These are phyloP conservation scores for Dicentrarchus labrax DNA, from an alignment of 2,113 vertebrate genomes.

Conservation along the genomic window DNA sequence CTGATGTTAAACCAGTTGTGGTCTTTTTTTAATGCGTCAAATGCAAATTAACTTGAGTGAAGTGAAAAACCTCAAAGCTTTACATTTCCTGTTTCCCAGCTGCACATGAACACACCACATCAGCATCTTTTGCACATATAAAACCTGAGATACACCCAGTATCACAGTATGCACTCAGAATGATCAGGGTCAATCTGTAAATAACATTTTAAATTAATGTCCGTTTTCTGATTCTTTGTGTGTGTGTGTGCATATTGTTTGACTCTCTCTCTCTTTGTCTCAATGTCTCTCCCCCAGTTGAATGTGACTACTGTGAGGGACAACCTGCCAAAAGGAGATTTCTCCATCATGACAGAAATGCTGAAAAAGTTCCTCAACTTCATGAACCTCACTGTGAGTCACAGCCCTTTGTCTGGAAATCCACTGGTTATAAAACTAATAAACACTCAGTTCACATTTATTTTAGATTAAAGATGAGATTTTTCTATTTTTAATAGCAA, in stretches of 20 bases:
- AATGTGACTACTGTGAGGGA: constrained; percentile 98
- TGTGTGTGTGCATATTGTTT: neutral
- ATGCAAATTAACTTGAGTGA: too few species aligned
- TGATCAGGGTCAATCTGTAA: neutral
- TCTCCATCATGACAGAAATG: constrained; percentile 99
- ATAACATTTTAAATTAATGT: neutral
- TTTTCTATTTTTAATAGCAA: too few species aligned
- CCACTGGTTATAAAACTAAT: too few species aligned
- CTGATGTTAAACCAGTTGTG: too few species aligned
- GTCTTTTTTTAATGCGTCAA: too few species aligned
- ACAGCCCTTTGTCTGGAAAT: neutral
- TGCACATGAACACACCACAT: neutral
- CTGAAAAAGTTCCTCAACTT: constrained; percentile 99
- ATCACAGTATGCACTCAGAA: neutral
- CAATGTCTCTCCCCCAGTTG: constrained; percentile 81
- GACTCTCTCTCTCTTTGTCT: neutral
- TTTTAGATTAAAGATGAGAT: too few species aligned
- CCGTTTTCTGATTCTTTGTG: neutral
- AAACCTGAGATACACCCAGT: too few species aligned
- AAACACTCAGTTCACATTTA: too few species aligned
- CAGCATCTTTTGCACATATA: too few species aligned
- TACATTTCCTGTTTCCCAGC: neutral
- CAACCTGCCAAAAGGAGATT: constrained; percentile 96
- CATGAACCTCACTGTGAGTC: constrained; percentile 99
- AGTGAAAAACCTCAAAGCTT: neutral